A percentile compares a stretch with the other conserved stretches of the same genome.
These are phyloP conservation scores for Lucinisca nassula DNA, from an alignment of 2,888 invertebrate genomes.

Conservation along the genomic window DNA sequence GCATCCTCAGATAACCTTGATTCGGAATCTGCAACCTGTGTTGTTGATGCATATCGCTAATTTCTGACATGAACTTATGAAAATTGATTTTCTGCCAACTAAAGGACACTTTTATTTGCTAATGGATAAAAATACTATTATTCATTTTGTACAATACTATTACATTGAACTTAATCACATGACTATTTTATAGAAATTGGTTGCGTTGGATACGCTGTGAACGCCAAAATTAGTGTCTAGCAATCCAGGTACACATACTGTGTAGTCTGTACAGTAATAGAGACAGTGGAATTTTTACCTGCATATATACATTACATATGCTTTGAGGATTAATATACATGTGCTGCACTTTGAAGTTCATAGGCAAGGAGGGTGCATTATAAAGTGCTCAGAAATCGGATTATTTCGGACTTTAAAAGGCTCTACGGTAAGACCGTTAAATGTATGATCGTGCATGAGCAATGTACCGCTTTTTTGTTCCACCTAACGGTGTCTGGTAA, in stretches of 20 bases:
- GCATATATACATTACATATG: not conserved
- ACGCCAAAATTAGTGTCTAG: conserved; percentile 11
- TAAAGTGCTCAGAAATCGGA: not conserved
- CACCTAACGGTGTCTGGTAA: too few species aligned
- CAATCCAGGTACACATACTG: not conserved
- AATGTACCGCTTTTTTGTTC: too few species aligned
- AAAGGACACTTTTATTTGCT: not conserved
- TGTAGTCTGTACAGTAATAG: not conserved
- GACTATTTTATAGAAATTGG: not conserved
- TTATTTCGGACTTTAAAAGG: not conserved
- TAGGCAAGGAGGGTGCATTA: conserved; percentile 8
- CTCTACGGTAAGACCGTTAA: not conserved
- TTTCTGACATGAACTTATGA: not conserved
- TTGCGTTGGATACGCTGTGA: conserved; percentile 1
- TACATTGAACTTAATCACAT: not conserved
- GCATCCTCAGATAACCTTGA: not conserved
- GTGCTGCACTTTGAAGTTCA: not conserved
- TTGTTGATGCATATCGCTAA: not conserved
- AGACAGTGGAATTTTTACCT: not conserved
- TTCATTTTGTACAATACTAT: not conserved
- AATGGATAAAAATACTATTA: not conserved
- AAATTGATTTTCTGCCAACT: not conserved
- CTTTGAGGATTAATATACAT: not conserved
- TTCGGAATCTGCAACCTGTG: conserved; percentile 8
- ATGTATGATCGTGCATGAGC: too few species aligned